These are phyloP conservation scores for Serranus cabrilla DNA, from an alignment of 2,797 vertebrate species.

Conservation along the genomic window DNA sequence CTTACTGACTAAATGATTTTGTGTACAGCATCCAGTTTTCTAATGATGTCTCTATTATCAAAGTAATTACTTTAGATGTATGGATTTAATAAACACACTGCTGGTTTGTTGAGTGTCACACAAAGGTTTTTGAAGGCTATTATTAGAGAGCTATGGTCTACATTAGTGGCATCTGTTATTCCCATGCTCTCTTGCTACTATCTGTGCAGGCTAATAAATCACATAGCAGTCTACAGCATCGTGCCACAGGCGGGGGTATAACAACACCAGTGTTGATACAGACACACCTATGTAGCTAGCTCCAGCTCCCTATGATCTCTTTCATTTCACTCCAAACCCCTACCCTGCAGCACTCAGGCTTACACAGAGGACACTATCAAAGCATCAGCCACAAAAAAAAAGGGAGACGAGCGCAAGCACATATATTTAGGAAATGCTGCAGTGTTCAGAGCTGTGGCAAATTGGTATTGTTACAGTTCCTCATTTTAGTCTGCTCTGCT, in stretches of 20 bases:
- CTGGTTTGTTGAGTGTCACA: constrained; percentile 41
- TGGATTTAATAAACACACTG: constrained; percentile 52
- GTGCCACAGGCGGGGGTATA: constrained; percentile 60
- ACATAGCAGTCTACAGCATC: constrained; percentile 62
- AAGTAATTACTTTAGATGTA: constrained; percentile 48
- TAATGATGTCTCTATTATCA: constrained; percentile 36
- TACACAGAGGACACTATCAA: constrained; percentile 77
- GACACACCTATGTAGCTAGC: constrained; percentile 69
- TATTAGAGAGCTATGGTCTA: constrained; percentile 62
- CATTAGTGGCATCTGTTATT: constrained; percentile 73
- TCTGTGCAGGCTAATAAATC: constrained; percentile 75
- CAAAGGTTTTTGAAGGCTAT: constrained; percentile 60
- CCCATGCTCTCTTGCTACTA: constrained; percentile 51
- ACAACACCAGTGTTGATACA: constrained; percentile 66
- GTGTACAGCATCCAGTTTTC: neutral
- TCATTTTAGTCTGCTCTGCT: constrained; percentile 67
- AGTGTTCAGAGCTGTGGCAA: constrained; percentile 68
- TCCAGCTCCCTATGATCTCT: constrained; percentile 74
- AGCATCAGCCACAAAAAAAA: constrained; percentile 61
- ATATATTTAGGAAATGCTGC: constrained; percentile 77
- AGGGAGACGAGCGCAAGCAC: constrained; percentile 46
- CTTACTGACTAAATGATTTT: constrained; percentile 13
- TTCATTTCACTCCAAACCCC: constrained; percentile 74
- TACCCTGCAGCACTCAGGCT: constrained; percentile 69
- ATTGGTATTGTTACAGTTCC: constrained; percentile 71